Evolutionary conservation across 2,113 vertebrate genomes (phyloP), one percentile per base, ranked within the genome.

Genomic region (Spea multiplicata): DNA sequence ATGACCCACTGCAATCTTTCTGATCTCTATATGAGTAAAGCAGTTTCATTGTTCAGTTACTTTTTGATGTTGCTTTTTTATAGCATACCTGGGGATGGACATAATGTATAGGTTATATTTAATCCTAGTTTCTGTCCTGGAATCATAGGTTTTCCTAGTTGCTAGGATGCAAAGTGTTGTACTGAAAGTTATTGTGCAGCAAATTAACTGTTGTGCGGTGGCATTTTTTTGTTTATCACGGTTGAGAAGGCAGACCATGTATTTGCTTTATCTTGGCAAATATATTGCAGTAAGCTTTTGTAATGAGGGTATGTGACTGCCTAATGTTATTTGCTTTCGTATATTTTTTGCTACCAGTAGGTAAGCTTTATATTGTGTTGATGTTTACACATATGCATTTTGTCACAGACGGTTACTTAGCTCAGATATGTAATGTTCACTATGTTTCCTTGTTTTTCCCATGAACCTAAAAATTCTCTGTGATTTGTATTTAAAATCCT

Each of bases 151-250:
- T 70, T 50, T 48, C 45, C n/a, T 16, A 17, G 48, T 70, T 70
- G 47, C 67, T 70, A 49, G 67, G 67, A 16, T 70, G 47, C 48
- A 50, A 70, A 50, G 47, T 5, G 47, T 9, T 70, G 66, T 50
- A 17, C 47, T 14, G 47, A 70, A 68, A 45, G 46, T 68, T 45
- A 7, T 65, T 65, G 30, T 59, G 55, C 55, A 59, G 55, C 14
- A 13, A 59, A 9, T 59, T 64, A 5, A 64, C 30, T 64, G n/a
- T 64, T 64, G 8, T 64, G 61, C 61, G 5, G 30, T 64, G 61
- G 6, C 8, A 17, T 6, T 17, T 16, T 64, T 64, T 64, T 6
- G 5, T 30, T 64, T 64, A 30, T 6, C 17, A 64, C 5, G 61
- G n/a, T 64, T 64, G 61, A 64, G 16, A 64, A 64, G 5, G 61